Conservation (phyloP, 1,140 invertebrate genomes). For the Atta cephalotes region DNA sequence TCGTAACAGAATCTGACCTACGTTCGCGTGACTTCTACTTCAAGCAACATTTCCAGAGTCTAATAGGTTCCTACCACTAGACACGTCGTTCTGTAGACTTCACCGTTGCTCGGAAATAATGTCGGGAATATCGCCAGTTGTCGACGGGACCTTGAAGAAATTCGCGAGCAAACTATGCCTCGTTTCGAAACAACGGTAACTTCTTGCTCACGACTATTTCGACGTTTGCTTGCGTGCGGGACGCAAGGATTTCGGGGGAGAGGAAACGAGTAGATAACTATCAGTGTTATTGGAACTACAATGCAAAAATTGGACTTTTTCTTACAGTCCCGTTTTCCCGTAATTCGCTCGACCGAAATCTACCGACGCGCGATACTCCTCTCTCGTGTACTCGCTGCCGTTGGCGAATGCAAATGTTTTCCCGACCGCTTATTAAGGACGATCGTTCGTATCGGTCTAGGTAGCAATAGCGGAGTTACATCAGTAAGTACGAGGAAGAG, state of each 20-base stretch:
- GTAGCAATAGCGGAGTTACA: constrained; percentile 28
- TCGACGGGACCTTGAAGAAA: constrained; percentile 36
- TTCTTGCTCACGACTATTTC: neutral
- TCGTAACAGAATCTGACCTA: constrained; percentile 20
- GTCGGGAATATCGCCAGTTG: neutral
- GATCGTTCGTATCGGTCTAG: constrained; percentile 15
- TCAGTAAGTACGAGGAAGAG: constrained; percentile 32
- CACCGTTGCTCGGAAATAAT: constrained; percentile 2
- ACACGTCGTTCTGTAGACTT: neutral
- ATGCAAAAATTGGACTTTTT: neutral
- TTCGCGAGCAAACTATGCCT: constrained; percentile 7
- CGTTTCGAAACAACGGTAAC: neutral
- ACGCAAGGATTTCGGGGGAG: neutral
- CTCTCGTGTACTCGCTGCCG: neutral
- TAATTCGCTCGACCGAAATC: neutral
- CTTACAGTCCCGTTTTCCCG: neutral
- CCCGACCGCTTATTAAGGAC: constrained; percentile 26
- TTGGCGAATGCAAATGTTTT: constrained; percentile 23
- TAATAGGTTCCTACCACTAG: neutral
- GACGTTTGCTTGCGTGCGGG: neutral
- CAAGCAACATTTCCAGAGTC: neutral
- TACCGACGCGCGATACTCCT: too few species aligned
- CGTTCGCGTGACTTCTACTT: constrained; percentile 13
- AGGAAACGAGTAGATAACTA: neutral
- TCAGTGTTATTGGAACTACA: neutral